Percentiles rank a stretch among this genome's conserved stretches.
Conservation (phyloP, 1,140 invertebrate species). For the Rhysida immarginata region DNA sequence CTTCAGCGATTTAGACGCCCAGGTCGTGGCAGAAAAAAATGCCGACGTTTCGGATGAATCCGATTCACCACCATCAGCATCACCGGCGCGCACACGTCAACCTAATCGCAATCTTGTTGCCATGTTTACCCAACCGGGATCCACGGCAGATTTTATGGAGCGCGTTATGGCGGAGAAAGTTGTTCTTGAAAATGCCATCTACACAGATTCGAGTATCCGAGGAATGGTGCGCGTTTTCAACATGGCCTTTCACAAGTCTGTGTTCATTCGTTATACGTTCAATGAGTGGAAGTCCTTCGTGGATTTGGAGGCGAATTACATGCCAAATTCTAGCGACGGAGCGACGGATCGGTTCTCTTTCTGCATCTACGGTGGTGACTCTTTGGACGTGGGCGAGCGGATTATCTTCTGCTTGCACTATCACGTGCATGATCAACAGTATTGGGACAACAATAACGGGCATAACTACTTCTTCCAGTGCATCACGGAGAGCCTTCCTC, state of each 20-base stretch:
- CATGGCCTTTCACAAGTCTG: conserved; percentile 77
- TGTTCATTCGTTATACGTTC: conserved; percentile 67
- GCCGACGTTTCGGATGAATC: conserved; percentile 5
- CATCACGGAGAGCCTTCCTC: neutral
- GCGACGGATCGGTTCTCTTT: conserved; percentile 74
- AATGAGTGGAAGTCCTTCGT: conserved; percentile 70
- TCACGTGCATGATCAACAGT: conserved; percentile 60
- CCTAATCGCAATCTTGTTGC: conserved; percentile 45
- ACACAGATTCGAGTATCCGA: conserved; percentile 55
- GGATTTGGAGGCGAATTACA: conserved; percentile 60
- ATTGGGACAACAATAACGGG: conserved; percentile 80
- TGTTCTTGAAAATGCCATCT: conserved; percentile 65
- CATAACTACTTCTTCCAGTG: conserved; percentile 73
- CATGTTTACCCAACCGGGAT: conserved; percentile 67
- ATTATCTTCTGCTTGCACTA: conserved; percentile 70
- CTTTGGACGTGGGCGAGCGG: conserved; percentile 48
- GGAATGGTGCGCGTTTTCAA: conserved; percentile 77
- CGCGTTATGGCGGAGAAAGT: conserved; percentile 52
- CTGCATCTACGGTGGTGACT: conserved; percentile 38
- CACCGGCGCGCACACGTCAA: conserved; percentile 30
- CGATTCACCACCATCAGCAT: conserved; percentile 22
- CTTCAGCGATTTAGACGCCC: conserved; percentile 29
- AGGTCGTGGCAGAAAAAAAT: neutral
- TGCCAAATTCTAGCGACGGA: conserved; percentile 76
- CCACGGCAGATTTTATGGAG: conserved; percentile 57